Evolutionary conservation across 2,888 invertebrate genomes (phyloP), one percentile per base, ranked within the genome.

Genomic region (Drosophila infuscata): DNA sequence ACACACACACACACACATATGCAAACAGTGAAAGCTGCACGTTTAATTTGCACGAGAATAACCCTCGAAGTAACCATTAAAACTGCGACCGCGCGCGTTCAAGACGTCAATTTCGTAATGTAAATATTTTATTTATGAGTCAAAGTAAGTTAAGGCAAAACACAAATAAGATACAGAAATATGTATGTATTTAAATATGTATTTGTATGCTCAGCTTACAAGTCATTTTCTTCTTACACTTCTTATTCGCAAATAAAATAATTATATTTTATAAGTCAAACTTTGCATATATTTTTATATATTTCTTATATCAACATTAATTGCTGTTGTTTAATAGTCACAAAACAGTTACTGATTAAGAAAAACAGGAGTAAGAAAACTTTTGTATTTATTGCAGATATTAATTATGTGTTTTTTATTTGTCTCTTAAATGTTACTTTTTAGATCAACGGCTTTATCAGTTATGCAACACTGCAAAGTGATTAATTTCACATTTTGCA

Each of bases 51-150:
- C 81, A 70, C 71, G 41, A 49, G 46, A 59, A 58, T 57, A 64
- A 61, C 38, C 68, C 71, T 72, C 72, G 70, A 68, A 81, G 76
- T 62, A 80, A 71, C 74, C 74, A 25, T 79, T 87, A 70, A 70
- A 79, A 80, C 82, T 82, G 74, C 85, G 82, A 91, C 92, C 89
- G 90, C 81, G 80, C 90, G 78, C 90, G 84, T 77, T 85, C 69
- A 82, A 90, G 88, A 91, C 90, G 91, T 90, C 91, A 91, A 91
- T 91, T 91, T 91, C 79, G 82, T 88, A 92, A 91, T 92, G 92
- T 89, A 92, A 92, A 92, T 92, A 92, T 92, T 92, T 92, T 88
- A 90, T 82, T 89, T 91, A 88, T 88, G 89, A 76, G 88, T 78
- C 82, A 88, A 91, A 90, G 83, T 81, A 88, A 91, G 90, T 90